Evolutionary conservation across 2,797 vertebrate species (phyloP).

Genomic region (Myripristis jacobus): DNA sequence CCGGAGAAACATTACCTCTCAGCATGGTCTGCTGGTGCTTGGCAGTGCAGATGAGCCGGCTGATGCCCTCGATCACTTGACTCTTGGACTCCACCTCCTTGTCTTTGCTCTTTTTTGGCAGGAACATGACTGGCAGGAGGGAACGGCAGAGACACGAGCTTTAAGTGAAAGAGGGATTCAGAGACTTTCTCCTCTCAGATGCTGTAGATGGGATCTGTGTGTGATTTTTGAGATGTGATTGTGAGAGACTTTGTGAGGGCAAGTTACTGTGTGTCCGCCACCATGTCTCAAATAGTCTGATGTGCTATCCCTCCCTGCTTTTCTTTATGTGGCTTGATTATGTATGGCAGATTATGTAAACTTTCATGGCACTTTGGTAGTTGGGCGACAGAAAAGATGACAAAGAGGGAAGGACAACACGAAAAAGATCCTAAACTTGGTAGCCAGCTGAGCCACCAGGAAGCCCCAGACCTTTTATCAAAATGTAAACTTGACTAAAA

Average conservation of each 20-base stretch:
- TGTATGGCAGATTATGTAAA: no score
- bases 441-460: no score
- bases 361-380: no score
- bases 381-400: no score
- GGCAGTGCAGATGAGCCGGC: slow-evolving; percentile 97
- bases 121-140: slow-evolving; percentile 92
- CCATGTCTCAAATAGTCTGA: not conserved
- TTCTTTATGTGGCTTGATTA: no score
- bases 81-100: slow-evolving; percentile 96
- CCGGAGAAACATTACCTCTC: slow-evolving; percentile 77
- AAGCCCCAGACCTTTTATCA: no score
- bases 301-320: not conserved
- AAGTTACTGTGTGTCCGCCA: no score
- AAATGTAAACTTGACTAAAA: no score
- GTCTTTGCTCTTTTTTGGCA: slow-evolving; percentile 98
- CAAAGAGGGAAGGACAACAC: no score
- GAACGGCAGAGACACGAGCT: slow-evolving; percentile 46
- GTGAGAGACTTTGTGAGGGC: not conserved
- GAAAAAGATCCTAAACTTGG: no score
- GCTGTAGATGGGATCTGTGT: no score
- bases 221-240: not conserved
- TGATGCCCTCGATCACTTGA: slow-evolving; percentile 98
- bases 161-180: slow-evolving; percentile 30
- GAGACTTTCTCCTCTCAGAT: not conserved
- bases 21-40: slow-evolving; percentile 99